Evolutionary conservation across 2,888 invertebrate genomes (phyloP).

Genomic region (Mythimna lalbum): DNA sequence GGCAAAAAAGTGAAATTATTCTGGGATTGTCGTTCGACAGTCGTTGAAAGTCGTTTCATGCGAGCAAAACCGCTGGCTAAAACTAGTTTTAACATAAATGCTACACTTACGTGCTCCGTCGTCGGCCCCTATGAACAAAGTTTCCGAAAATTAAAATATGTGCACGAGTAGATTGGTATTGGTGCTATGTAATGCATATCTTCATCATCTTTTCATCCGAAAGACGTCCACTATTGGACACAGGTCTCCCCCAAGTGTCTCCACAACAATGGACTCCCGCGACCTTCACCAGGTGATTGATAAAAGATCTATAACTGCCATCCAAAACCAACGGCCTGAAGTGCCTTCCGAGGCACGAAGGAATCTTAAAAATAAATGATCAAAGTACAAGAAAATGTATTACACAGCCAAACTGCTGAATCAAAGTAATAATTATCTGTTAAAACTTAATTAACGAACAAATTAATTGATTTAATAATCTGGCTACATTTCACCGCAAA

Average conservation of each 20-base stretch:
- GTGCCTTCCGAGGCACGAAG: no score
- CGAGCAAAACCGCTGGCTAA: no score
- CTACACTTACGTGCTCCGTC: constrained; percentile 5
- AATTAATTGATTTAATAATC: constrained; percentile 34
- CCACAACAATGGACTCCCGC: no score
- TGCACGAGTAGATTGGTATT: not conserved
- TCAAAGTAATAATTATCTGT: constrained; percentile 10
- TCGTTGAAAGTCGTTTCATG: no score
- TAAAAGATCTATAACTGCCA: not conserved
- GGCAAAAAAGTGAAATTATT: no score
- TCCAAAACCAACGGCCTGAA: not conserved
- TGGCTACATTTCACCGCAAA: constrained; percentile 7
- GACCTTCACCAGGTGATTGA: no score
- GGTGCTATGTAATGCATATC: not conserved
- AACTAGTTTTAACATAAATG: not conserved
- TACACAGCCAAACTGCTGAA: constrained; percentile 1
- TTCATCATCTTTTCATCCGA: no score
- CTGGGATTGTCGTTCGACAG: no score
- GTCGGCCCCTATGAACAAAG: not conserved
- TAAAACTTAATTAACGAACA: constrained; percentile 27
- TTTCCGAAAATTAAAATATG: not conserved
- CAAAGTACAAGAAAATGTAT: not conserved
- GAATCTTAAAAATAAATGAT: not conserved
- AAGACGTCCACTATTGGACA: no score
- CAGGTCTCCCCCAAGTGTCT: no score